phyloP scores from a whole-genome alignment of 1,140 invertebrate genomes.

The Linepithema humile region DNA sequence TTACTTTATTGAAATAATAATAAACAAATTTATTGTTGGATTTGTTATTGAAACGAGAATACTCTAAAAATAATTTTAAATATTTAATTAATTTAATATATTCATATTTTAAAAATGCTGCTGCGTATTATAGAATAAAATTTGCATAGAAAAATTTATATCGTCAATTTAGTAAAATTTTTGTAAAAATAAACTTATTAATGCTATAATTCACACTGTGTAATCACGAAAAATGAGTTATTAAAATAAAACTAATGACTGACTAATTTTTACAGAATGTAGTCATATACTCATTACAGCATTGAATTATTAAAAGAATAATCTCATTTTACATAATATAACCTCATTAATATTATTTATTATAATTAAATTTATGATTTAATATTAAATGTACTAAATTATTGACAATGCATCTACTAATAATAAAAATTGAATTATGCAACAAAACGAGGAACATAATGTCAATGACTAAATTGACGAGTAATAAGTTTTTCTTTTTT shows the following conservation, averaged over 20 bases:
- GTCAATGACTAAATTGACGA: constrained; percentile 7
- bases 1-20: not conserved
- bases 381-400: no score
- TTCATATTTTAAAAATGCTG: constrained; percentile 2
- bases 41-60: not conserved
- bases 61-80: not conserved
- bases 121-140: not conserved
- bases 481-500: constrained; percentile 6
- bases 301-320: not conserved
- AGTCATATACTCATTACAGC: not conserved
- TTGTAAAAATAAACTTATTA: not conserved
- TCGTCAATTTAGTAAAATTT: constrained; percentile 9
- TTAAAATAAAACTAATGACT: not conserved
- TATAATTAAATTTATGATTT: no score
- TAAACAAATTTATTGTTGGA: not conserved
- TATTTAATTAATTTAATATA: not conserved
- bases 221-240: no score
- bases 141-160: constrained; percentile 19
- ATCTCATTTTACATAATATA: not conserved
- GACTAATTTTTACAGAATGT: not conserved
- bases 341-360: no score
- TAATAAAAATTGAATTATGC: no score
- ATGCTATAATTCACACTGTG: no score
- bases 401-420: no score
- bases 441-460: no score